phyloP scores from a whole-genome alignment of 2,113 vertebrate genomes.

The Dromaius novaehollandiae region DNA sequence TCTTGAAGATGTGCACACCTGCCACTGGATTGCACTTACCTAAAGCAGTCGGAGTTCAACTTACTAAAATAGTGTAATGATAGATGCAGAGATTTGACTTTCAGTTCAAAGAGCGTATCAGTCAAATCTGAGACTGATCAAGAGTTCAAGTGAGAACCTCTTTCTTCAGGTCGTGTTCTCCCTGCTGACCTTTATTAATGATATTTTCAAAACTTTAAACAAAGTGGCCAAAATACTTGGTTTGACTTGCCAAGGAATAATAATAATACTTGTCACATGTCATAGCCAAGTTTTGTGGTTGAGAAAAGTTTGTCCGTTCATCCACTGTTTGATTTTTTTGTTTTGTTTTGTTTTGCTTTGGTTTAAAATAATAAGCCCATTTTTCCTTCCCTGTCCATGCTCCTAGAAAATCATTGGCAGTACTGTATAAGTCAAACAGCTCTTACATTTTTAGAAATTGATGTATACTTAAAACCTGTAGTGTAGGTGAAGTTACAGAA shows the following conservation, averaged over 20 bases:
- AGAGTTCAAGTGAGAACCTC: not conserved
- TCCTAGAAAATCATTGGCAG: not conserved
- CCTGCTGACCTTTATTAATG: not conserved
- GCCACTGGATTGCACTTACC: not conserved
- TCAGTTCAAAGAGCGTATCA: not conserved
- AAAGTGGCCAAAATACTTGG: not conserved
- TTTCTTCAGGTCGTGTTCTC: not conserved
- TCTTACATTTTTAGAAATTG: not conserved
- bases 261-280: not conserved
- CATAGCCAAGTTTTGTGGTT: not conserved
- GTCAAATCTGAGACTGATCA: not conserved
- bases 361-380: not conserved
- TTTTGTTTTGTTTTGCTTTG: not conserved
- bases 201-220: not conserved
- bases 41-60: not conserved
- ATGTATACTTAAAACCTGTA: not conserved
- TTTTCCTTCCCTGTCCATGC: not conserved
- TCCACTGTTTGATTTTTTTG: not conserved
- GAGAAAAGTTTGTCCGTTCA: fast-evolving
- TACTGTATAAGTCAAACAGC: not conserved
- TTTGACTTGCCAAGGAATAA: not conserved
- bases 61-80: fast-evolving
- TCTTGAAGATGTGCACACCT: not conserved
- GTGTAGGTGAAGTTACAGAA: not conserved
- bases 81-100: not conserved